A percentile compares a stretch with the other conserved stretches of the same genome.
phyloP scores from a whole-genome alignment of 2,113 vertebrate genomes.

The Erythrocebus patas region DNA sequence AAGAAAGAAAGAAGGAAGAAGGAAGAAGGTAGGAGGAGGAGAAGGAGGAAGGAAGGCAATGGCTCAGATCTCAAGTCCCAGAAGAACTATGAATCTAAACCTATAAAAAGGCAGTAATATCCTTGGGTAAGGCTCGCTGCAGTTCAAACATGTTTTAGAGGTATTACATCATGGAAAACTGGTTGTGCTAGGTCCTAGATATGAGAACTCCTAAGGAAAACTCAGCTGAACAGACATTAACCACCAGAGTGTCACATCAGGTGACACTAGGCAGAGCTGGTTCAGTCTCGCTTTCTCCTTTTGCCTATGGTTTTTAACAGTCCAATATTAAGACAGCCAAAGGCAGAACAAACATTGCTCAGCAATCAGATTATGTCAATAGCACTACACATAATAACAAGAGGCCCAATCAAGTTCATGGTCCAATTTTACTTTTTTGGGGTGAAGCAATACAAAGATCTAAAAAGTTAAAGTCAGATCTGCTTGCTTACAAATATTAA shows the following conservation, averaged over 20 bases:
- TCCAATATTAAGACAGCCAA: slow-evolving; percentile 22
- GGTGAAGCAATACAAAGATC: slow-evolving; percentile 14
- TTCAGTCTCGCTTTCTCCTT: slow-evolving; percentile 31
- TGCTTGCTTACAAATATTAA: slow-evolving; percentile 18
- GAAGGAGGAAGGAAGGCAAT: not conserved
- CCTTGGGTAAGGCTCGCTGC: not conserved
- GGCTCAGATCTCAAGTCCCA: slow-evolving; percentile 32
- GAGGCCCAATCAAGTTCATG: not conserved
- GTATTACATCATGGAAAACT: slow-evolving; percentile 48
- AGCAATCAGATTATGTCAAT: not conserved
- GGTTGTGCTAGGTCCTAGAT: slow-evolving; percentile 28
- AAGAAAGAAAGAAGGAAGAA: no score
- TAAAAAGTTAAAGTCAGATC: slow-evolving; percentile 18
- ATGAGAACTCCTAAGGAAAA: slow-evolving; percentile 31
- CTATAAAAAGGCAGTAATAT: slow-evolving; percentile 41
- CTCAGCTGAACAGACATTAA: slow-evolving; percentile 30
- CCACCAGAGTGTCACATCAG: not conserved
- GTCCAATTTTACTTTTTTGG: slow-evolving; percentile 36
- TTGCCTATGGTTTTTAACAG: not conserved
- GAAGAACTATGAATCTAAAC: slow-evolving; percentile 29
- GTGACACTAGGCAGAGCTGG: slow-evolving; percentile 25
- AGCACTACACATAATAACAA: slow-evolving; percentile 18
- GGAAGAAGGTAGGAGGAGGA: not conserved
- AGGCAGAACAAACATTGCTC: not conserved
- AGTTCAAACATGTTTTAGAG: slow-evolving; percentile 36